phyloP scores from a whole-genome alignment of 2,888 invertebrate species.

The Drosophila ustulata region DNA sequence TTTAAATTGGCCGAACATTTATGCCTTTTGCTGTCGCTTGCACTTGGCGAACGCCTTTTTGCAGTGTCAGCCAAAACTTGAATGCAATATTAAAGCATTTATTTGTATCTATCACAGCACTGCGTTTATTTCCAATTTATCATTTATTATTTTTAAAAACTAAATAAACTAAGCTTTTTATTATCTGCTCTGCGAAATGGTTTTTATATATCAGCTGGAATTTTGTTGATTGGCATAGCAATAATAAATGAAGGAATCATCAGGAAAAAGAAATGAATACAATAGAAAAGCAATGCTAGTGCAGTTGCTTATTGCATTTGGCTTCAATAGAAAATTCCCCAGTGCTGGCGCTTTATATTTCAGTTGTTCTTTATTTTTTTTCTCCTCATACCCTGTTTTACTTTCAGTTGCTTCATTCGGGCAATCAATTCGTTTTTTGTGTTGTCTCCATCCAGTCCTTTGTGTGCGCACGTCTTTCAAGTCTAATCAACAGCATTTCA shows the following conservation, averaged over 20 bases:
- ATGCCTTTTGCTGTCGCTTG: background rate
- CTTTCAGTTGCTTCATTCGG: slow-evolving; percentile 1
- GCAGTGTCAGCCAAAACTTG: background rate
- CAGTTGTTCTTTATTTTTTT: slow-evolving; percentile 2
- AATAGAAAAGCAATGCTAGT: background rate
- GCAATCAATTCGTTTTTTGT: slow-evolving; percentile 26
- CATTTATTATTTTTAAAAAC: too few relatives aligned
- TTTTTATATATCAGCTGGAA: slow-evolving; percentile 23
- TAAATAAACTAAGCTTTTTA: too few relatives aligned
- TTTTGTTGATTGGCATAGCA: slow-evolving; percentile 35
- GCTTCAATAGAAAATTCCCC: background rate
- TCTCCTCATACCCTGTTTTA: background rate
- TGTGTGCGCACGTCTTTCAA: slow-evolving; percentile 63
- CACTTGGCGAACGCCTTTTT: background rate
- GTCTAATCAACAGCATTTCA: slow-evolving; percentile 77
- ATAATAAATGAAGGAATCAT: slow-evolving; percentile 21
- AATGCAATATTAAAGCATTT: background rate
- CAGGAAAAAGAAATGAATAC: background rate
- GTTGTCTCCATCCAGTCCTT: slow-evolving; percentile 14
- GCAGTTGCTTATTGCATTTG: slow-evolving; percentile 33
- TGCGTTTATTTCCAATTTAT: background rate
- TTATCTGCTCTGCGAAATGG: too few relatives aligned
- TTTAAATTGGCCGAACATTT: background rate
- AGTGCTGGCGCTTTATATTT: background rate
- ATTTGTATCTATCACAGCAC: background rate